Percentiles rank a stretch among this genome's conserved stretches.
Conservation (phyloP, 2,888 invertebrate species). For the Periphyllus acericola region DNA sequence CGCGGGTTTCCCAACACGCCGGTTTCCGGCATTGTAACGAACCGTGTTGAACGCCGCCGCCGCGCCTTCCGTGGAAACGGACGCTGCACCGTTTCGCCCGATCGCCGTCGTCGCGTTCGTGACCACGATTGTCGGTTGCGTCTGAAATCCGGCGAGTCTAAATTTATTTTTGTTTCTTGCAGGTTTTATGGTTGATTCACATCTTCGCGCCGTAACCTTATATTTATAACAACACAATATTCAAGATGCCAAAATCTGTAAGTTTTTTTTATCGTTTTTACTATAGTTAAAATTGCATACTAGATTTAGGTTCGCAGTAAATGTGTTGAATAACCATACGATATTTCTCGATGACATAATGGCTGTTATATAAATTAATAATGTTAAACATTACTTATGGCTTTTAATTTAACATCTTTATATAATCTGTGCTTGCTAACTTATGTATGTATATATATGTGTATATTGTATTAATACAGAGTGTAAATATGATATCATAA, state of each 20-base stretch:
- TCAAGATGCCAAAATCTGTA: constrained; percentile 62
- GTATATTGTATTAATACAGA: background rate
- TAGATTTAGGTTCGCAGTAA: background rate
- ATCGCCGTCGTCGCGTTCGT: too few species aligned
- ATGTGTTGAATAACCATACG: background rate
- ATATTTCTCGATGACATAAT: background rate
- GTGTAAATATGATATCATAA: background rate
- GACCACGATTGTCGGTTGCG: too few species aligned
- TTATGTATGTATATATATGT: too few species aligned
- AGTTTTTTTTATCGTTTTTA: constrained; percentile 28
- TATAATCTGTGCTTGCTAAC: background rate
- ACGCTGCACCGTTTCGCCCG: too few species aligned
- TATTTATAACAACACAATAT: background rate
- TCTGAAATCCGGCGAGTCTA: background rate
- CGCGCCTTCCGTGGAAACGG: too few species aligned
- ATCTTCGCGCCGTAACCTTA: background rate
- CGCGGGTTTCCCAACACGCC: too few species aligned
- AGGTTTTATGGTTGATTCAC: constrained; percentile 35
- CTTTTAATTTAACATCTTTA: background rate
- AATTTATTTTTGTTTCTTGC: background rate
- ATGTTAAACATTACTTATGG: background rate
- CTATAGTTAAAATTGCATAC: background rate
- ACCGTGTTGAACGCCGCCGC: too few species aligned
- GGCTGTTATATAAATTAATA: background rate
- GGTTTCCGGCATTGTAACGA: too few species aligned